phyloP scores from a whole-genome alignment of 1,140 invertebrate genomes.

The Brachionus paranguensis region DNA sequence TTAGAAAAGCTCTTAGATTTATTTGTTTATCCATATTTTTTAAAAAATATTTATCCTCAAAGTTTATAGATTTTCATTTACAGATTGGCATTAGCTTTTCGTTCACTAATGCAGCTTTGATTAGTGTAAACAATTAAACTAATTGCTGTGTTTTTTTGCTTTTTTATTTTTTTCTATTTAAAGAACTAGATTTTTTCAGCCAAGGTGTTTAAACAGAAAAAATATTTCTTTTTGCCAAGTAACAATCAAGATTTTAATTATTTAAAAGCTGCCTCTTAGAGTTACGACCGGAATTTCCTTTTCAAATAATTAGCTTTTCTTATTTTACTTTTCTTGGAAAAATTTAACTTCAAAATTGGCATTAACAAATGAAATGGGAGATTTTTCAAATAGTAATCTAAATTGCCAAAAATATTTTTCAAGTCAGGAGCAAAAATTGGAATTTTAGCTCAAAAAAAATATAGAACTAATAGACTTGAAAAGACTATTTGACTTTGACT shows the following conservation, averaged over 20 bases:
- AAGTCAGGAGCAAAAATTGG: no score
- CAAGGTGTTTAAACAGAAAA: neutral
- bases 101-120: neutral
- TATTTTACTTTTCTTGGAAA: neutral
- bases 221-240: neutral
- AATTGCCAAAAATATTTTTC: no score
- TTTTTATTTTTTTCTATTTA: no score
- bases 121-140: slow-evolving; percentile 8
- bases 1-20: neutral
- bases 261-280: neutral
- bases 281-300: neutral
- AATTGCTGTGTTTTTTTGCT: neutral
- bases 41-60: neutral
- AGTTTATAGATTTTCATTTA: slow-evolving; percentile 6
- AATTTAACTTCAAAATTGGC: neutral
- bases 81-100: neutral
- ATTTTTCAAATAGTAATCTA: neutral
- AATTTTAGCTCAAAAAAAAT: no score
- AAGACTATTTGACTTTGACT: no score
- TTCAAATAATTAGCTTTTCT: neutral
- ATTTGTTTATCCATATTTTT: neutral
- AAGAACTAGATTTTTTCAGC: neutral
- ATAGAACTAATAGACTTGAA: no score
- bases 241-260: neutral
- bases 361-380: neutral